Conservation (phyloP, 2,113 vertebrate species). For the Narcine bancroftii region DNA sequence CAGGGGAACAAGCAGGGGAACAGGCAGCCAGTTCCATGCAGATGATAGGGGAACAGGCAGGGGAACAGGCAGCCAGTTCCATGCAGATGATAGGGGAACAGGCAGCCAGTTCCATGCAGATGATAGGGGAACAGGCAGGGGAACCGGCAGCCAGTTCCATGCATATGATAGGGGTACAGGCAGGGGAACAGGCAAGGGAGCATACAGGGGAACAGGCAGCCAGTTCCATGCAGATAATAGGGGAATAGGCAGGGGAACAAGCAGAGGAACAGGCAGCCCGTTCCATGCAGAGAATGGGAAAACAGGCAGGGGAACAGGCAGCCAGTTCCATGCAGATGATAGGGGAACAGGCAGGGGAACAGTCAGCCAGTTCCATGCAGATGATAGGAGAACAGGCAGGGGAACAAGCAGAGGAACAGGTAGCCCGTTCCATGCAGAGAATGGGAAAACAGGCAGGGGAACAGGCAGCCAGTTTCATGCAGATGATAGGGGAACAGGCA, state of each 20-base stretch:
- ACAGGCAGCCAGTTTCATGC: background rate
- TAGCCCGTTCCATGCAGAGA: background rate
- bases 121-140: background rate
- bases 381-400: background rate
- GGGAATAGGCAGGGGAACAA: too few species aligned
- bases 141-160: background rate
- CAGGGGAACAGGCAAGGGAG: too few species aligned
- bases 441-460: too few species aligned
- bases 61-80: background rate
- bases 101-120: background rate
- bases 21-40: background rate
- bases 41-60: background rate
- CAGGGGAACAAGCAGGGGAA: too few species aligned
- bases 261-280: background rate
- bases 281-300: background rate
- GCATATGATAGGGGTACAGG: background rate
- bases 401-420: background rate
- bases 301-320: background rate
- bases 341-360: too few species aligned
- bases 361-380: background rate
- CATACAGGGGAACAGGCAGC: background rate
- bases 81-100: background rate
- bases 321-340: background rate
- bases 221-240: background rate
- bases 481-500: background rate